Percentiles rank a stretch among this genome's conserved stretches.
Conservation (phyloP, 2,888 invertebrate genomes). For the Entomobrya proxima region DNA sequence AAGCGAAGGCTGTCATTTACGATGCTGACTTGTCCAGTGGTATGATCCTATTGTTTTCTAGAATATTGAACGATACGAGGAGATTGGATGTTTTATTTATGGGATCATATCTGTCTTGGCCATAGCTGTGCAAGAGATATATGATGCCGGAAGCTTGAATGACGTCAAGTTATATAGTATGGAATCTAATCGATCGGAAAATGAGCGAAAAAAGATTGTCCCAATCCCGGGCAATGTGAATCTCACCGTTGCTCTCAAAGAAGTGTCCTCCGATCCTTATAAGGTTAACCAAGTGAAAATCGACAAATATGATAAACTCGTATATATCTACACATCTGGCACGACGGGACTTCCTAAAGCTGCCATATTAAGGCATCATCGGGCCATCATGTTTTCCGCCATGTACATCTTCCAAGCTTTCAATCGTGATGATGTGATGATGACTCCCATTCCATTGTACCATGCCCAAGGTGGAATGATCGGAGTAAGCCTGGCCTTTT, state of each 20-base stretch:
- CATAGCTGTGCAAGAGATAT: constrained; percentile 59
- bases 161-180: constrained; percentile 48
- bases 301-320: constrained; percentile 83
- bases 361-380: constrained; percentile 66
- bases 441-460: constrained; percentile 81
- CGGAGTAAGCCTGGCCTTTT: constrained; percentile 78
- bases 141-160: constrained; percentile 45
- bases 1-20: constrained; percentile 91
- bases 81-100: not conserved
- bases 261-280: constrained; percentile 51
- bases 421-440: constrained; percentile 82
- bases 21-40: constrained; percentile 84
- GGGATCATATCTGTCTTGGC: not conserved
- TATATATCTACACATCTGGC: constrained; percentile 96
- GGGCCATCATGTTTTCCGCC: constrained; percentile 47
- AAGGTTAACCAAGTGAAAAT: constrained; percentile 80
- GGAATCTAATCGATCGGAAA: constrained; percentile 48
- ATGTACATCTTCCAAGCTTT: constrained; percentile 81
- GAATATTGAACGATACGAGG: not conserved
- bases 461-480: constrained; percentile 79
- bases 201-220: constrained; percentile 14
- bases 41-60: constrained; percentile 76
- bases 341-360: constrained; percentile 86
- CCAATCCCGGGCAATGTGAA: constrained; percentile 38
- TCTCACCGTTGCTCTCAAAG: constrained; percentile 37